Evolutionary conservation across 2,797 vertebrate genomes (phyloP).

Genomic region (Hyperoplus lanceolatus): DNA sequence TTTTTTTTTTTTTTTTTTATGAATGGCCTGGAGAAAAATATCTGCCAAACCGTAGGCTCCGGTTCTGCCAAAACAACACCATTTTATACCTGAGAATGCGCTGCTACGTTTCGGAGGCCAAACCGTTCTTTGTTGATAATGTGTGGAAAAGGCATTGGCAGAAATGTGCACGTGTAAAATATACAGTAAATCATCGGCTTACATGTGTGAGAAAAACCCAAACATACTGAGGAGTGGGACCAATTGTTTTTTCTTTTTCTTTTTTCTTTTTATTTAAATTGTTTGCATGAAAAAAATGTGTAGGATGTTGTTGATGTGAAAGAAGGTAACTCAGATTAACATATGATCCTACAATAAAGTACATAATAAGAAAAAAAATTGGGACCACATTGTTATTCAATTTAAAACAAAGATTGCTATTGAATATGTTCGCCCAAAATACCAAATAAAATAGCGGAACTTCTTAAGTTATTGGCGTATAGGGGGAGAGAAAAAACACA

Average conservation of each 20-base stretch:
- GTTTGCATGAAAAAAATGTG: not conserved
- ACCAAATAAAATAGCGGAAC: slow-evolving; percentile 39
- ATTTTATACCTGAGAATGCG: slow-evolving; percentile 60
- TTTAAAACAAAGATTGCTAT: slow-evolving; percentile 16
- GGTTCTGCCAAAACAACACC: slow-evolving; percentile 77
- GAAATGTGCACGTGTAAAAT: slow-evolving; percentile 24
- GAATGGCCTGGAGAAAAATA: slow-evolving; percentile 78
- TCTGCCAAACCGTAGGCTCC: slow-evolving; percentile 74
- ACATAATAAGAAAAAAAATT: not conserved
- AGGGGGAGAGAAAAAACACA: slow-evolving; percentile 1
- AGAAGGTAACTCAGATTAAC: too few relatives aligned
- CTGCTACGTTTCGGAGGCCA: slow-evolving; percentile 52
- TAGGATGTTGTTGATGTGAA: too few relatives aligned
- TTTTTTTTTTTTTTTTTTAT: slow-evolving; percentile 68
- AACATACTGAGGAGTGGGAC: too few relatives aligned
- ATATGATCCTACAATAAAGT: not conserved
- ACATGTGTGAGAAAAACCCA: too few relatives aligned
- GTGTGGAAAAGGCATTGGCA: slow-evolving; percentile 9
- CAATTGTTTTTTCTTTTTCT: too few relatives aligned
- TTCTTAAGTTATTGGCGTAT: slow-evolving; percentile 40
- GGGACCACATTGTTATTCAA: not conserved
- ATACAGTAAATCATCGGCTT: not conserved
- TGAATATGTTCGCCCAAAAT: slow-evolving; percentile 11
- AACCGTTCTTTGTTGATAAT: slow-evolving; percentile 44
- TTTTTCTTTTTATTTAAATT: not conserved